Evolutionary conservation across 2,797 vertebrate species (phyloP).

Genomic region (Acanthornis magna): DNA sequence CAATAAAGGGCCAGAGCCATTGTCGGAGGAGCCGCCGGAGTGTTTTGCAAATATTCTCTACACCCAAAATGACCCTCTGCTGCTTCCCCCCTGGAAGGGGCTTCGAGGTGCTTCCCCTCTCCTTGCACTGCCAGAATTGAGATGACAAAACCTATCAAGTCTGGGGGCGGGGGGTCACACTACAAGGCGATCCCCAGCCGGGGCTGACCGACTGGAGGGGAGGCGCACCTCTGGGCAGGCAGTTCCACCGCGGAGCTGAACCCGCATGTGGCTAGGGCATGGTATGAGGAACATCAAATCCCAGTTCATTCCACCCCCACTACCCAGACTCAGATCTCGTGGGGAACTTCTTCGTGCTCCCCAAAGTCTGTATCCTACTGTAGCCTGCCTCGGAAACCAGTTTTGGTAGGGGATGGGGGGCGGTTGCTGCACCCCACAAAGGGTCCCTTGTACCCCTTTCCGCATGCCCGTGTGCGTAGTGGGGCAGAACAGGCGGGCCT

Average conservation of each 20-base stretch:
- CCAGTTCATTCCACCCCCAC: fast-evolving
- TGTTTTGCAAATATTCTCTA: slow-evolving; percentile 67
- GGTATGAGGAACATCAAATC: not conserved
- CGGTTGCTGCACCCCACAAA: fast-evolving
- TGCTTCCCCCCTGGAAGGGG: slow-evolving; percentile 20
- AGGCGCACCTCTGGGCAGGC: fast-evolving
- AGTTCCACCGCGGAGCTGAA: not conserved
- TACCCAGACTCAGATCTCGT: fast-evolving
- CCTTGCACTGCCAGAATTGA: not conserved
- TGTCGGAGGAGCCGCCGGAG: slow-evolving; percentile 49
- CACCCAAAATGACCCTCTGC: slow-evolving; percentile 41
- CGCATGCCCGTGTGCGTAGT: fast-evolving
- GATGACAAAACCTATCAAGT: not conserved
- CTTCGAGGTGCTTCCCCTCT: slow-evolving; percentile 3
- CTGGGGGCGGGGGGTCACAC: too few relatives aligned
- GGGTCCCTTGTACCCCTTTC: fast-evolving
- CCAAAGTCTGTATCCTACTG: not conserved
- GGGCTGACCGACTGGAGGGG: not conserved
- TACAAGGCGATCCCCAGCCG: fast-evolving
- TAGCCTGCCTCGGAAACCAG: too few relatives aligned
- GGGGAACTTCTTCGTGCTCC: too few relatives aligned
- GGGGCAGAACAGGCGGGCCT: not conserved
- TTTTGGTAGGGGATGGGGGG: fast-evolving
- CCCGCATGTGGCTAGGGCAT: fast-evolving
- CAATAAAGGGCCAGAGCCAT: slow-evolving; percentile 57